Percentiles rank a stretch among this genome's conserved stretches.
phyloP scores from a whole-genome alignment of 1,140 invertebrate species.

The Cotesia vestalis region DNA sequence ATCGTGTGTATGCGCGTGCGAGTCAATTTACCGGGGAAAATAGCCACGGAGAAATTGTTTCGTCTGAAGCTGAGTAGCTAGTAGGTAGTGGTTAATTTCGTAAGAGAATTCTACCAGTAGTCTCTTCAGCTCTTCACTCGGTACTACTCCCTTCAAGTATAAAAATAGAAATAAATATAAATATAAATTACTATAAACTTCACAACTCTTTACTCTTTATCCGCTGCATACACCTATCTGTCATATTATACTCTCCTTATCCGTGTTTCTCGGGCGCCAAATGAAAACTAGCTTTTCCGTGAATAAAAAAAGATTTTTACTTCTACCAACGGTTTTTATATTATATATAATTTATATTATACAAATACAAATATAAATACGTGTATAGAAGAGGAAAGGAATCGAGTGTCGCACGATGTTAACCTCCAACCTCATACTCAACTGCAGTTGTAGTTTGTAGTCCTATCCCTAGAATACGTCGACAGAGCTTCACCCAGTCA shows the following conservation, averaged over 20 bases:
- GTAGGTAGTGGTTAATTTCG: constrained; percentile 51
- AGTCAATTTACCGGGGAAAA: constrained; percentile 57
- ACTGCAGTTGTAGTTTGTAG: constrained; percentile 7
- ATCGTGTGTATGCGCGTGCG: constrained; percentile 38
- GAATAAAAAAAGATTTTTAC: constrained; percentile 38
- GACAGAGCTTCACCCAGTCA: constrained; percentile 23
- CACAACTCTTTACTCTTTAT: too few species aligned
- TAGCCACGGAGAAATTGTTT: constrained; percentile 55
- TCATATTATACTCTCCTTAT: neutral
- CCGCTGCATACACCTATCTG: neutral
- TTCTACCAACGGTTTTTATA: neutral
- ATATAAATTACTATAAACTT: too few species aligned
- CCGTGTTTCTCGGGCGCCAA: constrained; percentile 25
- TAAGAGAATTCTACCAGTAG: constrained; percentile 37
- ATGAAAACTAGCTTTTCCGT: constrained; percentile 48
- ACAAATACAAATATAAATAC: neutral
- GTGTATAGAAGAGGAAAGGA: constrained; percentile 3
- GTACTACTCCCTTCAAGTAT: neutral
- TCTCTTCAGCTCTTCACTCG: constrained; percentile 16
- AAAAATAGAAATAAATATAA: too few species aligned
- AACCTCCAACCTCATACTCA: constrained; percentile 14
- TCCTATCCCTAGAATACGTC: constrained; percentile 9
- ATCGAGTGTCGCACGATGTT: constrained; percentile 31
- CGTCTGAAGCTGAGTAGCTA: constrained; percentile 40
- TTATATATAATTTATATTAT: constrained; percentile 1